Percentiles rank a stretch among this genome's conserved stretches.
Evolutionary conservation across 2,888 invertebrate species (phyloP).

Genomic region (Baronia brevicornis): DNA sequence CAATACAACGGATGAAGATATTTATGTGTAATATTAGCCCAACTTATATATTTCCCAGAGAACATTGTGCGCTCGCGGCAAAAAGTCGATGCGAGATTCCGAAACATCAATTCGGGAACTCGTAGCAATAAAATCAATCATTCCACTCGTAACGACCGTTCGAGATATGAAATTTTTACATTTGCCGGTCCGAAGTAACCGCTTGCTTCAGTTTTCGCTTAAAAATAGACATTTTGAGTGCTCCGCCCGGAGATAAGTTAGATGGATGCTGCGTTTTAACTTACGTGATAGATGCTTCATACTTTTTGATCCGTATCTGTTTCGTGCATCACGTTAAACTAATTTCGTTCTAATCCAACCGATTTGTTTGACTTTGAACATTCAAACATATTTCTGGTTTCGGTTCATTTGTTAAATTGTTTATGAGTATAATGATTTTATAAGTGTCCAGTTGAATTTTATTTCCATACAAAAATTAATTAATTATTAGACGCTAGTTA

Average conservation of each 20-base stretch:
- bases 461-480: too few relatives aligned
- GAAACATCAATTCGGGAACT: slow-evolving; percentile 54
- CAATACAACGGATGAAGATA: too few relatives aligned
- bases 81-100: slow-evolving; percentile 47
- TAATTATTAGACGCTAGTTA: too few relatives aligned
- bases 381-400: too few relatives aligned
- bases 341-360: slow-evolving; percentile 37
- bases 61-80: slow-evolving; percentile 17
- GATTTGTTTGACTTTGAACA: slow-evolving; percentile 26
- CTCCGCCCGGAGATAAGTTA: slow-evolving; percentile 66
- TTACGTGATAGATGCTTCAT: slow-evolving; percentile 49
- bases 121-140: slow-evolving; percentile 70
- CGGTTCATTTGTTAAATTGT: slow-evolving; percentile 15
- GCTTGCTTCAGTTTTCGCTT: slow-evolving; percentile 46
- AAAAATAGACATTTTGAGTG: slow-evolving; percentile 72
- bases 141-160: slow-evolving; percentile 48
- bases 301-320: slow-evolving; percentile 39
- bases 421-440: slow-evolving; percentile 11
- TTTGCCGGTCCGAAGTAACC: slow-evolving; percentile 31
- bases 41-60: slow-evolving; percentile 7
- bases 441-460: slow-evolving; percentile 1
- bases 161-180: slow-evolving; percentile 63
- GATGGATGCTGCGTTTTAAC: slow-evolving; percentile 54
- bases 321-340: slow-evolving; percentile 27
- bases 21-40: too few relatives aligned